A percentile compares a stretch with the other conserved stretches of the same genome.
Conservation (phyloP, 2,888 invertebrate species). For the Chalcis sispes region DNA sequence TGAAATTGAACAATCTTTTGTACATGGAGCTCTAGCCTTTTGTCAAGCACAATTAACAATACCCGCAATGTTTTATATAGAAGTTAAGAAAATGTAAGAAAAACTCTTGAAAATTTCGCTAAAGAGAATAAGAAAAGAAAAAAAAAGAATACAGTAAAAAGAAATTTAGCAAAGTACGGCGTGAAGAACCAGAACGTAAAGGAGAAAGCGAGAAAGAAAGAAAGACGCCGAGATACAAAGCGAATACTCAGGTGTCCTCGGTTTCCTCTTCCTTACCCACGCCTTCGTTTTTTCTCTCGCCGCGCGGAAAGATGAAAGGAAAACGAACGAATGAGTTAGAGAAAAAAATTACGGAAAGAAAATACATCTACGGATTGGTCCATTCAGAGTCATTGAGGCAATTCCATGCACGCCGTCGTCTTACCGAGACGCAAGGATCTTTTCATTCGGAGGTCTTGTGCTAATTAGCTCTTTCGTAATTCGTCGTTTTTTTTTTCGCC, state of each 20-base stretch:
- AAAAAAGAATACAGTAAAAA: neutral
- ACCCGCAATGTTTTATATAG: neutral
- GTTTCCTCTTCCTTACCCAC: constrained; percentile 8
- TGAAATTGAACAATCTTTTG: constrained; percentile 1
- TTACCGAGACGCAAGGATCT: too few relatives aligned
- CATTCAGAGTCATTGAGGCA: constrained; percentile 31
- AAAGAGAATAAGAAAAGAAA: neutral
- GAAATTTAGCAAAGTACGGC: neutral
- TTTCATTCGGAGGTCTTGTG: constrained; percentile 29
- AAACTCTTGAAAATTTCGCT: constrained; percentile 12
- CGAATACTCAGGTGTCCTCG: neutral
- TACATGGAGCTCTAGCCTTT: neutral
- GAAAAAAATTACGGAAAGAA: neutral
- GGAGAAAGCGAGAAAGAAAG: neutral
- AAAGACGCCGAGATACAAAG: neutral
- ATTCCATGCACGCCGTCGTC: constrained; percentile 10
- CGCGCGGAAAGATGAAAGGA: neutral
- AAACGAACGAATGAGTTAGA: neutral
- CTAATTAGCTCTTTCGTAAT: constrained; percentile 50
- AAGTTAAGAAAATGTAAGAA: constrained; percentile 4
- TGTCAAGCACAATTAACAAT: constrained; percentile 28
- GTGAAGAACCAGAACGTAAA: too few relatives aligned
- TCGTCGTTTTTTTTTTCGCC: neutral
- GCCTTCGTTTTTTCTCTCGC: neutral
- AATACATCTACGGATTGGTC: neutral